phyloP scores from a whole-genome alignment of 1,140 invertebrate genomes.

The Leucophenga varia region DNA sequence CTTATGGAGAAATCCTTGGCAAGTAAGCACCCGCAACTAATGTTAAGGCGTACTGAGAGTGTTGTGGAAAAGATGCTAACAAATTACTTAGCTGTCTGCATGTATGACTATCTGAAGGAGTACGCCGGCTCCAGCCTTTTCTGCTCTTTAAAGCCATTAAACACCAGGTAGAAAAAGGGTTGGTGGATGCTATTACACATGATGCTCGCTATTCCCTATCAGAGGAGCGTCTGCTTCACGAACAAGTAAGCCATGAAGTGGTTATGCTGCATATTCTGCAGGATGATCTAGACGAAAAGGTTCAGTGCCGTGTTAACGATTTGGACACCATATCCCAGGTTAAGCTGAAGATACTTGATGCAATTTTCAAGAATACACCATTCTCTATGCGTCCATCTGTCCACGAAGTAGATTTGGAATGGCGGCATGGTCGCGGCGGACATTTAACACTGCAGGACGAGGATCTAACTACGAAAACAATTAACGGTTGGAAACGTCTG shows the following conservation, averaged over 20 bases:
- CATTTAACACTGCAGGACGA: conserved; percentile 91
- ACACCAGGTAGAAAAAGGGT: conserved; percentile 97
- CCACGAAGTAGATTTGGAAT: conserved; percentile 91
- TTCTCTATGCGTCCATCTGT: conserved; percentile 89
- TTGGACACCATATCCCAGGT: conserved; percentile 99
- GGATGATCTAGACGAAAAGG: conserved; percentile 91
- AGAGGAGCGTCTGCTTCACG: conserved; percentile 90
- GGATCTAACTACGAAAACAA: conserved; percentile 86
- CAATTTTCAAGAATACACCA: conserved; percentile 95
- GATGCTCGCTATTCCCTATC: conserved; percentile 97
- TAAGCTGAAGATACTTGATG: conserved; percentile 96
- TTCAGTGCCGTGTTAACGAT: conserved; percentile 93
- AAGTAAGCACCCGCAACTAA: conserved; percentile 88
- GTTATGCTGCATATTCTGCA: conserved; percentile 91
- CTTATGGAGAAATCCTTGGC: conserved; percentile 89
- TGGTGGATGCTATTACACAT: conserved; percentile 93
- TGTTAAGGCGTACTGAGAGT: conserved; percentile 92
- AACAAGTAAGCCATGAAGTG: conserved; percentile 87
- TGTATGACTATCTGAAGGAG: conserved; percentile 95
- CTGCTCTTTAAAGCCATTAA: conserved; percentile 97
- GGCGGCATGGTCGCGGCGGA: conserved; percentile 88
- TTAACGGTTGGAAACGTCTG: conserved; percentile 86
- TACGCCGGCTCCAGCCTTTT: conserved; percentile 94
- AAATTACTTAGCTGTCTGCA: conserved; percentile 97
- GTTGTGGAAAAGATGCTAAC: conserved; percentile 99